phyloP scores from a whole-genome alignment of 1,140 invertebrate species.

The Saccostrea glomerata region DNA sequence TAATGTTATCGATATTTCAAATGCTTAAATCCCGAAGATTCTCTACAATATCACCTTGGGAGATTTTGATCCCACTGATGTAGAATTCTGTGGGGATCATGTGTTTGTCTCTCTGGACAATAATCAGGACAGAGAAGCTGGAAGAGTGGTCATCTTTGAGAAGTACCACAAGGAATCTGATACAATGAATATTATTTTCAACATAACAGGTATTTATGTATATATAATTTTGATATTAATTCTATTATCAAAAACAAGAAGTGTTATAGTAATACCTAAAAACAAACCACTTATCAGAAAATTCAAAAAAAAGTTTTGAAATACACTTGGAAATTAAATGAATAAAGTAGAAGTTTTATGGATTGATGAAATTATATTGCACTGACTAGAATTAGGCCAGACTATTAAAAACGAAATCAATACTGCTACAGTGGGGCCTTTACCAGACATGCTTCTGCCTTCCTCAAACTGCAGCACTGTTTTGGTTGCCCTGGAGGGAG shows the following conservation, averaged over 20 bases:
- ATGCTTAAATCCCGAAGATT: slow-evolving; percentile 13
- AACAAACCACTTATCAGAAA: too few relatives aligned
- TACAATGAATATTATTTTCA: slow-evolving; percentile 20
- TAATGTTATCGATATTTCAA: slow-evolving; percentile 33
- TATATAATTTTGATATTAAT: too few relatives aligned
- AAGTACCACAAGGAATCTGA: background rate
- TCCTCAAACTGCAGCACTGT: slow-evolving; percentile 57
- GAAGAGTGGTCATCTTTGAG: slow-evolving; percentile 17
- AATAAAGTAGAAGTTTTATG: too few relatives aligned
- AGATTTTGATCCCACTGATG: slow-evolving; percentile 49
- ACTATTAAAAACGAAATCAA: background rate
- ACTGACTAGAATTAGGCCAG: too few relatives aligned
- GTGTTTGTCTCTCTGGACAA: slow-evolving; percentile 49
- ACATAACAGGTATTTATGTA: slow-evolving; percentile 31
- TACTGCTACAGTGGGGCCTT: slow-evolving; percentile 53
- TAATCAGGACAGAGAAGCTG: slow-evolving; percentile 12
- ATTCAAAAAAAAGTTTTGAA: too few relatives aligned
- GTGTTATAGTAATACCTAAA: too few relatives aligned
- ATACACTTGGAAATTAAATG: too few relatives aligned
- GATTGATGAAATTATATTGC: too few relatives aligned
- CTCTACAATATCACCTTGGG: background rate
- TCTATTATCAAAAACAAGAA: too few relatives aligned
- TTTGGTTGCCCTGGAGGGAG: slow-evolving; percentile 56
- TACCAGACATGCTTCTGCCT: slow-evolving; percentile 59
- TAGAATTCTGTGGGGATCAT: slow-evolving; percentile 46